Base-by-base conservation (phyloP, 2,113 vertebrate genomes). In the Trogon melanurus region DNA sequence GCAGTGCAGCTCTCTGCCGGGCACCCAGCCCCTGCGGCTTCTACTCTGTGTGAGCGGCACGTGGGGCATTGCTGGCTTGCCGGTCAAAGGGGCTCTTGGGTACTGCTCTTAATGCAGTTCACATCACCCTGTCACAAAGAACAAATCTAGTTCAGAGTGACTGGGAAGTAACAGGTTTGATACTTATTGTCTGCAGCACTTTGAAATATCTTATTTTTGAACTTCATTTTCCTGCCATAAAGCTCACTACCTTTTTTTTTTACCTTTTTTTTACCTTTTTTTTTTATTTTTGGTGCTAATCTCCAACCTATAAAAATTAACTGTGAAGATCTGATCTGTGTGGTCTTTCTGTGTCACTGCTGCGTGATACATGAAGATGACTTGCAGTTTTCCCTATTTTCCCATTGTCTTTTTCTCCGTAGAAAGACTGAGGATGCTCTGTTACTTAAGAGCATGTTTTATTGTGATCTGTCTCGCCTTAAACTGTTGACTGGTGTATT, bases 11-110 rank as follows among this genome's bases (percentile, higher is more conserved):
- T 65, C 65, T 71, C 44, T 26, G 84, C 30, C 32, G 6, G 2
- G 2, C 38, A 41, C 18, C 13, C 41, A 36, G 20, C 22, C 47
- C 27, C 29, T n/a, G 27, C 5, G 8, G 41, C 41, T 80, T 53
- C 58, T 74, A 48, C 10, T 21, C n/a, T 48, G 7, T 26, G 2
- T 41, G 18, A 70, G 41, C 73, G 41, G 45, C 19, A 19, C 1
- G 22, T 76, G 57, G 20, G 64, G 44, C 25, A 5, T 18, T 58
- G 57, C 47, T 73, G 51, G 19, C 50, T n/a, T 34, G 13, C 47
- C n/a, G 8, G 1, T 5, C 17, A 0, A 44, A 64, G 30, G 8
- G 32, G 8, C 48, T 80, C 75, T 61, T 0, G 0, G 32, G 21
- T 41, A 58, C 41, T 0, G 0, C 44, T 47, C 11, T 65, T 44